Conservation (phyloP, 2,888 invertebrate species). For the Melanostoma mellinum region DNA sequence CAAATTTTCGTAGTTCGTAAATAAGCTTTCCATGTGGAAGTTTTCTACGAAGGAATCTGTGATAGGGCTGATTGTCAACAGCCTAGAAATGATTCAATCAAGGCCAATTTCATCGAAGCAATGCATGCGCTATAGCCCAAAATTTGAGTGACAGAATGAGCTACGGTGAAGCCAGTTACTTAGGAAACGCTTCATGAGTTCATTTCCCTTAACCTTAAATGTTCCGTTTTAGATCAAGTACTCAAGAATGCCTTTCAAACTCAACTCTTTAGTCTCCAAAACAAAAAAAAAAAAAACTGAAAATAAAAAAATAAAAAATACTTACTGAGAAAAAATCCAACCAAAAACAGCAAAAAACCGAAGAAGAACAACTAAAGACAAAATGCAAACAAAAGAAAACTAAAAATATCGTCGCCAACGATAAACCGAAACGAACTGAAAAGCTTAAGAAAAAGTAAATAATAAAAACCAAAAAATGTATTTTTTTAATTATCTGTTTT, state of each 20-base stretch:
- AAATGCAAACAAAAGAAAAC: conserved; percentile 19
- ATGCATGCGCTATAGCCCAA: too few species aligned
- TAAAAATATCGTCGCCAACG: neutral
- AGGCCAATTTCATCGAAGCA: too few species aligned
- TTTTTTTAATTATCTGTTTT: conserved; percentile 68
- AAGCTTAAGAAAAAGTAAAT: conserved; percentile 33
- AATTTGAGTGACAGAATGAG: too few species aligned
- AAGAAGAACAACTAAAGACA: conserved; percentile 10
- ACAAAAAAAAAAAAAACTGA: conserved; percentile 21
- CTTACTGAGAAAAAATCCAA: conserved; percentile 3
- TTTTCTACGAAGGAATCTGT: too few species aligned
- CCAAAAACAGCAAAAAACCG: conserved; percentile 15
- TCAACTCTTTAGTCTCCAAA: conserved; percentile 25
- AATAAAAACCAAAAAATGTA: conserved; percentile 60
- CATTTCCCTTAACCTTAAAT: too few species aligned
- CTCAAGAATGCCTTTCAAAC: conserved; percentile 45
- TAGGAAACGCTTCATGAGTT: too few species aligned
- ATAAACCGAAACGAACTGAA: conserved; percentile 10
- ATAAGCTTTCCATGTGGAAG: too few species aligned
- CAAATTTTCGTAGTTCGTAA: too few species aligned
- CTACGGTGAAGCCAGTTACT: too few species aligned
- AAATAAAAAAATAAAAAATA: neutral
- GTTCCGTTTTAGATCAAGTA: neutral
- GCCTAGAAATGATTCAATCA: too few species aligned
- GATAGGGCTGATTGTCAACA: too few species aligned